Base-by-base conservation (phyloP, 2,113 vertebrate species). In the Centropristis striata region DNA sequence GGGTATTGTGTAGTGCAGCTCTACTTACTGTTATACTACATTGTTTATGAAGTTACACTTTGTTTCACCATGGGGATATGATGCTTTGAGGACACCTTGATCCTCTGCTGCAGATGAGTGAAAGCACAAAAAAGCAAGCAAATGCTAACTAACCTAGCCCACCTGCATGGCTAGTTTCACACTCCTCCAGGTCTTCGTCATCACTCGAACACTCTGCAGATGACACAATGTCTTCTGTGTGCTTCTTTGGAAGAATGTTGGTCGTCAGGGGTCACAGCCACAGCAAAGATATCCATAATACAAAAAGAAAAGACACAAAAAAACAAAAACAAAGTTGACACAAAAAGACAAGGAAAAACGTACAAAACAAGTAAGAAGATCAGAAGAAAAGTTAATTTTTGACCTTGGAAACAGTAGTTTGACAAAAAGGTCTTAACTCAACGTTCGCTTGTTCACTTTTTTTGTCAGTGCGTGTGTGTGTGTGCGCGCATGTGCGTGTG, bases 131-230 rank as follows among this genome's bases (percentile, higher is more conserved):
- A 93, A 96, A 96, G 96, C 96, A 97, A 97, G 96, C 96, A 95
- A 96, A 97, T 95, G 81, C 96, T 96, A 96, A 99, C 97, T 97
- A 96, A 98, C 97, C 97, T 97, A 97, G 97, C 98, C 97, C 98
- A 99, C 98, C 98, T 99, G 97, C 95, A 80, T 87, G 90, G 95
- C 95, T 97, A 13, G 95, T 96, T 36, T 99, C 98, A 91, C 98
- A 99, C 93, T 99, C 98, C 91, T 98, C 97, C 88, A 98, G 95
- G 93, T 99, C 98, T 95, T 99, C 98, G 32, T 99, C 98, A 37
- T 99, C 98, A 21, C 97, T 99, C 65, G 98, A 98, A 93, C 98
- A 99, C 92, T 99, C 98, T 50, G 98, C 98, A 53, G 98, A 99
- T 41, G 98, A 98, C 83, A 95, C 97, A 0, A 97, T 96, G 63